These are phyloP conservation scores for Dendropsophus ebraccatus DNA, from an alignment of 2,113 vertebrate species.

Conservation along the genomic window DNA sequence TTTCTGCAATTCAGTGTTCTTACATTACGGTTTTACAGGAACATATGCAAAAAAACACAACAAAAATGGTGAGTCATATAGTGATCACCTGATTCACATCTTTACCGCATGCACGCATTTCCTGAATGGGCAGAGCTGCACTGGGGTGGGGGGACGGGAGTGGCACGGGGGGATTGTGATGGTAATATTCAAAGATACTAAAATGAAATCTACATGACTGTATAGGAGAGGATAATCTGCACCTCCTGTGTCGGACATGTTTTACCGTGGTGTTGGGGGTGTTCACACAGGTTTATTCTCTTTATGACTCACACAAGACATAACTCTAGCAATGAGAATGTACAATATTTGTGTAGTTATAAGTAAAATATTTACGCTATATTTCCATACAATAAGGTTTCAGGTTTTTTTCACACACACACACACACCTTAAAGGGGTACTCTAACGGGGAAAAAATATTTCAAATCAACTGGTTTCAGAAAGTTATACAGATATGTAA, in stretches of 20 bases:
- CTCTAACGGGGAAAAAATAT: no score
- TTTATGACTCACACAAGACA: slow-evolving; percentile 1
- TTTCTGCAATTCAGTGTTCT: slow-evolving; percentile 7
- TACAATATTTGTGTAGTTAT: neutral
- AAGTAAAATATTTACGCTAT: neutral
- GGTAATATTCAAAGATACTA: neutral
- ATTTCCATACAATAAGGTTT: neutral
- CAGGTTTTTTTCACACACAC: neutral
- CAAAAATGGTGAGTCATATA: slow-evolving; percentile 44
- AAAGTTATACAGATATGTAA: no score
- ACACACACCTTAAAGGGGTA: neutral
- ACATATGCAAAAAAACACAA: slow-evolving; percentile 43
- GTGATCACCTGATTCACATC: slow-evolving; percentile 38
- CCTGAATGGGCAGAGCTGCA: slow-evolving; percentile 10
- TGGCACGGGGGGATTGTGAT: neutral
- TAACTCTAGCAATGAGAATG: neutral
- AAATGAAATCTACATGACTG: neutral
- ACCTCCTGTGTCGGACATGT: neutral
- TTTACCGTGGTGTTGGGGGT: neutral
- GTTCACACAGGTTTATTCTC: neutral
- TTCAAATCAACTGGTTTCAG: no score
- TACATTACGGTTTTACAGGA: slow-evolving; percentile 40
- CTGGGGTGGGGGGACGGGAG: no score
- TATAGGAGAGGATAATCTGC: neutral
- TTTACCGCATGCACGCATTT: slow-evolving; percentile 47